Base-by-base conservation (phyloP, 2,888 invertebrate genomes). In the Tetragonula carbonaria region DNA sequence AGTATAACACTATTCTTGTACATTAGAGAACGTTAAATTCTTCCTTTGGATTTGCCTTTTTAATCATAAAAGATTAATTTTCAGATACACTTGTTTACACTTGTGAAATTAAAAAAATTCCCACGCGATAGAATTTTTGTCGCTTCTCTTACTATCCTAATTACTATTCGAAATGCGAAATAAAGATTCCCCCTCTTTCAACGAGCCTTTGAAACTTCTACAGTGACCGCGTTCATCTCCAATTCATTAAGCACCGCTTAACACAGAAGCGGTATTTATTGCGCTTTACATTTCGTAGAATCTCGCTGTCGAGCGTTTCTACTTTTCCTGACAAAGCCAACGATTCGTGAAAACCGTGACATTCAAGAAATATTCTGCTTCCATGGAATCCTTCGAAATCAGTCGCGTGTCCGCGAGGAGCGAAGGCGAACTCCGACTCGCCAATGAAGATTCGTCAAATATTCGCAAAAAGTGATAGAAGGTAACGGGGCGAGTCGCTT, bases 391-490 rank as follows among this genome's bases (percentile, higher is more conserved):
- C 16, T 21, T 38, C 53, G 21, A 73, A 16, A 68, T 78, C 78
- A 67, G 28, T 45, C 57, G 21, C n/a, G 13, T 53, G 45, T 62
- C 66, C 11, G 16, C 21, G 3, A 2, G 8, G 45, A 1, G 8
- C 59, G 53, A 67, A 51, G 38, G n/a, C 2, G 28, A 45, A 57
- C 33, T 45, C 16, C 51, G 33, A 59, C 16, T 59, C 11, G 50
- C 21, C 11, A 14, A 23, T 8, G 8, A 21, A 8, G 28, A 38
- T 57, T 63, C 74, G 28, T 74, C 45, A 59, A 33, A 33, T 73
- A 33, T 80, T 77, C 55, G 80, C 66, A 23, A 75, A 23, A 65
- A 33, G 59, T 51, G 1, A 28, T 14, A 38, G 21, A 38, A 23
- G 53, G 57, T 33, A 63, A 57, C 55, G 33, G 28, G 33, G 3